These are phyloP conservation scores for Antedon mediterranea DNA, from an alignment of 53 echinoderm and acorn worm genomes.

Conservation along the genomic window DNA sequence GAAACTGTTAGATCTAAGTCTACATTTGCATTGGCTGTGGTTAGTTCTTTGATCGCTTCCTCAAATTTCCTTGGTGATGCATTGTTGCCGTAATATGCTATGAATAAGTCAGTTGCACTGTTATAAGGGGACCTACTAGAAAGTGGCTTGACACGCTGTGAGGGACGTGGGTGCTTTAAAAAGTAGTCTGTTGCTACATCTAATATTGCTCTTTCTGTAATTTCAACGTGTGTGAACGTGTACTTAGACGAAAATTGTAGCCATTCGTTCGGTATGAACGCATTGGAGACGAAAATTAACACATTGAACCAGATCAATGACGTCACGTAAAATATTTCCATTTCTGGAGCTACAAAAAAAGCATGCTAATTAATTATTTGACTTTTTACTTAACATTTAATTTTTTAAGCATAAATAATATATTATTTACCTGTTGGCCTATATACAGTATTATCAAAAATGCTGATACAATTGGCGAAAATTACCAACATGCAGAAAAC, in stretches of 20 bases:
- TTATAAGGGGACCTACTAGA: neutral
- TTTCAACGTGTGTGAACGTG: neutral
- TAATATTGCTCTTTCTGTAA: neutral
- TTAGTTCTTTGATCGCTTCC: slow-evolving; percentile 15
- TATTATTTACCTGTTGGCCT: no score
- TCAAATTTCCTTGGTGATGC: slow-evolving; percentile 24
- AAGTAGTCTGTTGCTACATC: neutral
- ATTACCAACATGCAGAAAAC: no score
- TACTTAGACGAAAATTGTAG: neutral
- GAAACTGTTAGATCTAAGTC: neutral
- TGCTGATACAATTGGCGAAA: no score
- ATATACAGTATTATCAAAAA: no score
- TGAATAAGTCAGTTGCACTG: neutral
- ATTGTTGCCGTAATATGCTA: neutral
- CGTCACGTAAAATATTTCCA: neutral
- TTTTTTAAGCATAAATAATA: no score
- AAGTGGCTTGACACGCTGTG: neutral
- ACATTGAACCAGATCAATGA: neutral
- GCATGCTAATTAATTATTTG: neutral
- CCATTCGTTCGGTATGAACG: neutral
- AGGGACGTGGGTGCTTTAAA: neutral
- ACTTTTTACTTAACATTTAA: no score
- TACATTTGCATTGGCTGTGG: slow-evolving; percentile 7
- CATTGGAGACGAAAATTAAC: neutral
- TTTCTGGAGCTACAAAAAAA: neutral